Evolutionary conservation across 92 coral and sea anemone genomes (phyloP).

Genomic region (Zoanthus gigantus): DNA sequence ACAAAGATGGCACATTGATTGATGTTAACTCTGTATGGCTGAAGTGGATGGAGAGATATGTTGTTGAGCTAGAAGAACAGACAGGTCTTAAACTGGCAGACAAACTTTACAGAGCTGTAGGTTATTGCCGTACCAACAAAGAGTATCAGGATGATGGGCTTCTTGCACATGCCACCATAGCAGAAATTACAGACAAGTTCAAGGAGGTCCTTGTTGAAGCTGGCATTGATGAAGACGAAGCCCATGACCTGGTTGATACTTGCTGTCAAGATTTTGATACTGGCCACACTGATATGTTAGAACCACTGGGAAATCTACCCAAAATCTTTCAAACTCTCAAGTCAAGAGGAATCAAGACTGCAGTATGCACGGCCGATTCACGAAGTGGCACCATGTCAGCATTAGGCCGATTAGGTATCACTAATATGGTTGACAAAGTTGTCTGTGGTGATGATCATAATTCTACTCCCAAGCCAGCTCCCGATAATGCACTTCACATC

Average conservation of each 20-base stretch:
- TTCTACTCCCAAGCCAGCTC: constrained; percentile 92
- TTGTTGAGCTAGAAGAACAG: constrained; percentile 74
- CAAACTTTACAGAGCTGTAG: constrained; percentile 83
- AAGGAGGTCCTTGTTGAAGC: constrained; percentile 77
- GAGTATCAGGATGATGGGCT: constrained; percentile 81
- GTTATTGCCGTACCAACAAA: constrained; percentile 82
- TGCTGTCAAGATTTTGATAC: constrained; percentile 86
- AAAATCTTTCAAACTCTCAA: constrained; percentile 78
- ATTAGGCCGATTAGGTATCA: constrained; percentile 79
- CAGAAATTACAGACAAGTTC: constrained; percentile 82
- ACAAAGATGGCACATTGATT: constrained; percentile 97
- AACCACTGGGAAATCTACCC: constrained; percentile 85
- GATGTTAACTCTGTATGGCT: constrained; percentile 93
- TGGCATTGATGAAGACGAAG: constrained; percentile 68
- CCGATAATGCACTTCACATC: constrained; percentile 90
- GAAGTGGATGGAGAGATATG: constrained; percentile 91
- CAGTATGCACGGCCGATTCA: constrained; percentile 92
- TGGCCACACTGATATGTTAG: constrained; percentile 72
- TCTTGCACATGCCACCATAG: constrained; percentile 94
- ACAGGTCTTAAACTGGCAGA: constrained; percentile 81
- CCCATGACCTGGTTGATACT: constrained; percentile 71
- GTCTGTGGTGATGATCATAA: constrained; percentile 90
- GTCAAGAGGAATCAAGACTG: constrained; percentile 85
- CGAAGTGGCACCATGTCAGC: constrained; percentile 92
- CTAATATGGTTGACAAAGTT: constrained; percentile 76